These are phyloP conservation scores for Pleuronectes platessa DNA, from an alignment of 2,113 vertebrate genomes.

Conservation along the genomic window DNA sequence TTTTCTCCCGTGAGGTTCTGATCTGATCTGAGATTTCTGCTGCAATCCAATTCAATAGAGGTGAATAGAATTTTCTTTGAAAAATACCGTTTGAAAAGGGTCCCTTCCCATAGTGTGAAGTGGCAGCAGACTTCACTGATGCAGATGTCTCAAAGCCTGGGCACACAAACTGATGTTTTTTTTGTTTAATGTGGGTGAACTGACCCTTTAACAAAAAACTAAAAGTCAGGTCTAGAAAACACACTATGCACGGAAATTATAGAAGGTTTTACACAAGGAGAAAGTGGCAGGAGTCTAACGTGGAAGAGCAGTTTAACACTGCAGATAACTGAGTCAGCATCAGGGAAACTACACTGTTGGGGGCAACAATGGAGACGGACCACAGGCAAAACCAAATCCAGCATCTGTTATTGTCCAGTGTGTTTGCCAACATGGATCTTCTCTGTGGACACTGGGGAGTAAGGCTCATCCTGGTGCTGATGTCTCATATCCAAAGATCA, in stretches of 20 bases:
- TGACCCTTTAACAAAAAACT: not conserved
- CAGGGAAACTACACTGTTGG: no score
- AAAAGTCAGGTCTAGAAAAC: constrained; percentile 10
- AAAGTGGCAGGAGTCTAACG: no score
- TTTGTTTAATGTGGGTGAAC: not conserved
- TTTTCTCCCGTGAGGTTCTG: not conserved
- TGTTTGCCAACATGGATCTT: not conserved
- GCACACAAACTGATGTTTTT: not conserved
- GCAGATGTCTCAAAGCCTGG: not conserved
- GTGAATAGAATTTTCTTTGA: not conserved
- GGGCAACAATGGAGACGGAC: no score
- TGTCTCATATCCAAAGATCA: not conserved
- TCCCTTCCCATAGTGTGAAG: no score
- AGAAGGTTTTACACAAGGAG: no score
- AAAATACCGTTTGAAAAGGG: no score
- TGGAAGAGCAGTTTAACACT: no score
- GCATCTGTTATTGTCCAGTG: constrained; percentile 3
- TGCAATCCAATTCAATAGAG: not conserved
- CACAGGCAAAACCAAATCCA: constrained; percentile 1
- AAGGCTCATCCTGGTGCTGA: constrained; percentile 29
- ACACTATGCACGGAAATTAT: not conserved
- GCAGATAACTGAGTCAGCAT: no score
- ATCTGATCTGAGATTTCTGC: not conserved
- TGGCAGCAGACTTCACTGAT: not conserved
- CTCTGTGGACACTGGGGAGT: not conserved